phyloP scores from a whole-genome alignment of 2,888 invertebrate genomes.

The Ectemnius lituratus region DNA sequence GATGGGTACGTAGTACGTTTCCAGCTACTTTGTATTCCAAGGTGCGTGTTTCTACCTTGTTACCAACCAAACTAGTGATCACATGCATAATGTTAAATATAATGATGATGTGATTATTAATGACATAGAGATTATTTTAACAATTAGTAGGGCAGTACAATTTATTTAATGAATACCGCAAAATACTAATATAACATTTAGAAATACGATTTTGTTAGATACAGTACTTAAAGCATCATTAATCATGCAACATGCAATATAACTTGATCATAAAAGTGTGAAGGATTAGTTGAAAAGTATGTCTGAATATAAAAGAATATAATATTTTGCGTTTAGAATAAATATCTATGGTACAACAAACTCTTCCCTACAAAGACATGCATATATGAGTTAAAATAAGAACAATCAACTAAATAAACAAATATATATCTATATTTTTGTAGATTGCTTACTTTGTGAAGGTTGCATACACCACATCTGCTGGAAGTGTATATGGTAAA shows the following conservation, averaged over 20 bases:
- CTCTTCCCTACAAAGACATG: not conserved
- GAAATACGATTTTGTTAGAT: too few species aligned
- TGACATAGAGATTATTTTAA: not conserved
- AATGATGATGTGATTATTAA: conserved; percentile 16
- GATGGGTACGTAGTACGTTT: conserved; percentile 66
- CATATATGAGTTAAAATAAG: not conserved
- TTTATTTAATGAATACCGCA: too few species aligned
- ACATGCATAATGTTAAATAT: conserved; percentile 60
- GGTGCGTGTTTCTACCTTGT: conserved; percentile 74
- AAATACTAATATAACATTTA: too few species aligned
- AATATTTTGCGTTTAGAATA: too few species aligned
- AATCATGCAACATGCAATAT: too few species aligned
- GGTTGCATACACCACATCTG: conserved; percentile 92
- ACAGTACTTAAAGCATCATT: too few species aligned
- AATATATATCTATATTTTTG: not conserved
- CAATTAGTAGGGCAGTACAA: too few species aligned
- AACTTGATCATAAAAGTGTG: too few species aligned
- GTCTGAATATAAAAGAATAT: too few species aligned
- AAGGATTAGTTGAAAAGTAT: too few species aligned
- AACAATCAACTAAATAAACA: not conserved
- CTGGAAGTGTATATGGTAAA: conserved; percentile 92
- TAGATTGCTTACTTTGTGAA: conserved; percentile 88
- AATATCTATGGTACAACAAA: too few species aligned
- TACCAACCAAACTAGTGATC: conserved; percentile 76
- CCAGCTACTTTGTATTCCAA: conserved; percentile 76